Conservation (phyloP, 2,113 vertebrate species). For the Centropus bengalensis region DNA sequence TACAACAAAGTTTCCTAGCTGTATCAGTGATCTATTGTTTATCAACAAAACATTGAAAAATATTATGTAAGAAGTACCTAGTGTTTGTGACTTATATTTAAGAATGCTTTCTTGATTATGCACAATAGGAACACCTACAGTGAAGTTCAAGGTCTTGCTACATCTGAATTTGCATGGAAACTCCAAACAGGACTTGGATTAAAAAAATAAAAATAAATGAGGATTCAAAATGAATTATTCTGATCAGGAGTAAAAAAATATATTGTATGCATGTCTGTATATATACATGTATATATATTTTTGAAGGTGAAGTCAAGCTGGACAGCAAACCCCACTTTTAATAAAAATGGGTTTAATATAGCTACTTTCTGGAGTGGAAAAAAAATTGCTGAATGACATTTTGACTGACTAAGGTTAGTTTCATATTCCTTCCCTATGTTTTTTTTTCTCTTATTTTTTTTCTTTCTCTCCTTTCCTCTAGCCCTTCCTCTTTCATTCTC, state of each 20-base stretch:
- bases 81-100: neutral
- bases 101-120: slow-evolving; percentile 43
- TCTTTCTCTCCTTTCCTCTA: neutral
- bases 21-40: neutral
- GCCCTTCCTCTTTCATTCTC: neutral
- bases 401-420: slow-evolving; percentile 69
- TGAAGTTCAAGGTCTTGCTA: slow-evolving; percentile 69
- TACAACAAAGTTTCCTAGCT: neutral
- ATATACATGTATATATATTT: neutral
- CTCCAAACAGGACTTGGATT: slow-evolving; percentile 25
- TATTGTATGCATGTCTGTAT: slow-evolving; percentile 24
- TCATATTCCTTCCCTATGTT: slow-evolving; percentile 40
- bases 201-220: slow-evolving; percentile 14
- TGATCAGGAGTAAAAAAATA: slow-evolving; percentile 61
- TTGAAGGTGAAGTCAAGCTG: slow-evolving; percentile 45
- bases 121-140: slow-evolving; percentile 36
- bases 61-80: neutral
- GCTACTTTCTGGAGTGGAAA: slow-evolving; percentile 69
- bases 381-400: slow-evolving; percentile 72
- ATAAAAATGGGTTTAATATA: slow-evolving; percentile 75
- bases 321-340: slow-evolving; percentile 61
- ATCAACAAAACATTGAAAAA: slow-evolving; percentile 1
- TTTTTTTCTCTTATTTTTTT: neutral
- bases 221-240: slow-evolving; percentile 70
- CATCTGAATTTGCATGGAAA: slow-evolving; percentile 61